A percentile compares a stretch with the other conserved stretches of the same genome.
Conservation (phyloP, 2,888 invertebrate species). For the Andrena camellia region DNA sequence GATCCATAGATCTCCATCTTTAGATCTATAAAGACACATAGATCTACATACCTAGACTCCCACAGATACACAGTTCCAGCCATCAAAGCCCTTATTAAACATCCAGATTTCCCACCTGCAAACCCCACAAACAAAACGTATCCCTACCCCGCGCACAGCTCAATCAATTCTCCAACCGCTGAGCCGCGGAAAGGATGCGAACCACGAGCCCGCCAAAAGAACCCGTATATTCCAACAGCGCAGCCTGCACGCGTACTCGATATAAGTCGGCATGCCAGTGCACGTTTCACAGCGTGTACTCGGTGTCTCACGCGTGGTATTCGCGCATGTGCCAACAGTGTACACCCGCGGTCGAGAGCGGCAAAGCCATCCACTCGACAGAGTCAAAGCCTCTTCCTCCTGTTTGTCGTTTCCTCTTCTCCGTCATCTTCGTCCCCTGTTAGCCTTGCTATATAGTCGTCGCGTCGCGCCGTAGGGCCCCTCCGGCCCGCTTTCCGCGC, state of each 20-base stretch:
- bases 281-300: conserved; percentile 36
- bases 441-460: neutral
- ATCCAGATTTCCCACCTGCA: no score
- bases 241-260: conserved; percentile 3
- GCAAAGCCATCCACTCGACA: conserved; percentile 67
- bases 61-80: no score
- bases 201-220: neutral
- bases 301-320: conserved; percentile 27
- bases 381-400: conserved; percentile 60
- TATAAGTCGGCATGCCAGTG: conserved; percentile 12
- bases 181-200: no score
- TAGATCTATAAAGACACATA: no score
- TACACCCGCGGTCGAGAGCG: conserved; percentile 53
- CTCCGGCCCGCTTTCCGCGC: conserved; percentile 13
- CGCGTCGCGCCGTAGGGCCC: neutral
- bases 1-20: no score
- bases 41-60: no score
- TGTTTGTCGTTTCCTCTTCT: conserved; percentile 34
- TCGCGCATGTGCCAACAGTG: conserved; percentile 51
- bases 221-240: neutral
- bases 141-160: no score
- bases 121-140: no score
- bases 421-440: conserved; percentile 22
- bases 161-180: no score
- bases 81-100: no score